Percentiles rank a stretch among this genome's conserved stretches.
phyloP scores from a whole-genome alignment of 1,140 invertebrate species.

The Zaprionus inermis region DNA sequence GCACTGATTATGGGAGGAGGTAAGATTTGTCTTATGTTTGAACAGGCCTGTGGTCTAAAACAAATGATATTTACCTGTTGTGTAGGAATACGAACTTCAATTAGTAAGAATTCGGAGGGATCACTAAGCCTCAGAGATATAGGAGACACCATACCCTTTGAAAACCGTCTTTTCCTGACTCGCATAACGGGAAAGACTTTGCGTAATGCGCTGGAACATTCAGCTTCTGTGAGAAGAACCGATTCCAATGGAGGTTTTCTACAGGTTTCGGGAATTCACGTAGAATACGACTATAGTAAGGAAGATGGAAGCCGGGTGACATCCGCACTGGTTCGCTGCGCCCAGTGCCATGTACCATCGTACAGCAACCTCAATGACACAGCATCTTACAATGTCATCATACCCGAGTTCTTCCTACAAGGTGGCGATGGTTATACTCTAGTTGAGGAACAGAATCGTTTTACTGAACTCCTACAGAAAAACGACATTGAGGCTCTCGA shows the following conservation, averaged over 20 bases:
- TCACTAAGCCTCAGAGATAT: conserved; percentile 65
- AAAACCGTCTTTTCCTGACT: conserved; percentile 85
- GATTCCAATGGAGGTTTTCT: conserved; percentile 86
- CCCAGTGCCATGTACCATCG: conserved; percentile 84
- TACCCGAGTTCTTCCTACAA: conserved; percentile 56
- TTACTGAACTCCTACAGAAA: conserved; percentile 22
- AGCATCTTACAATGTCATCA: conserved; percentile 85
- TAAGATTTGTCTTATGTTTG: conserved; percentile 10
- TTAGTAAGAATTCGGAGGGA: conserved; percentile 56
- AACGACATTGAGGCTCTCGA: conserved; percentile 37
- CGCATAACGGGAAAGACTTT: conserved; percentile 85
- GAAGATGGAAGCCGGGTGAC: conserved; percentile 84
- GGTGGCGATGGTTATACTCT: conserved; percentile 65
- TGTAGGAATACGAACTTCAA: conserved; percentile 64
- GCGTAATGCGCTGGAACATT: conserved; percentile 85
- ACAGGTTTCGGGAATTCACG: conserved; percentile 87
- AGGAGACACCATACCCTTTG: conserved; percentile 86
- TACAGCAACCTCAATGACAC: conserved; percentile 83
- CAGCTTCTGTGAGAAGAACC: conserved; percentile 84
- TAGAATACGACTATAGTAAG: conserved; percentile 85
- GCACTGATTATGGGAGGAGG: conserved; percentile 90
- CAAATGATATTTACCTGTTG: background rate
- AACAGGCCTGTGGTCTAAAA: no score
- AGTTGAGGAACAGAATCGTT: conserved; percentile 27
- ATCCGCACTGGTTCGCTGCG: conserved; percentile 85